These are phyloP conservation scores for Venusia cambrica DNA, from an alignment of 2,888 invertebrate genomes.

Conservation along the genomic window DNA sequence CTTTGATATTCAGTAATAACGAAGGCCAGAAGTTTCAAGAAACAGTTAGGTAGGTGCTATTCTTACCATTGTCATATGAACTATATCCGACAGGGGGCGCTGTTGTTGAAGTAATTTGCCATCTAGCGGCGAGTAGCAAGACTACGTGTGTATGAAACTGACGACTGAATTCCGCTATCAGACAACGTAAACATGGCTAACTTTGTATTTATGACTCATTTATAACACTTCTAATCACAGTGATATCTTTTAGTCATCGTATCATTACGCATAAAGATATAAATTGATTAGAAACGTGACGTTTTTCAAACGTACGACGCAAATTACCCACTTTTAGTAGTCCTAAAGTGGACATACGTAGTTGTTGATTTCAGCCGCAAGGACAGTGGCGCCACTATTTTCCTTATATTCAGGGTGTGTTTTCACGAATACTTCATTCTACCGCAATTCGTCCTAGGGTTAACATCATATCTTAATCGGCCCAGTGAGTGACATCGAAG, in stretches of 20 bases:
- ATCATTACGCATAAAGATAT: conserved; percentile 21
- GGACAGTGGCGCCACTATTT: conserved; percentile 74
- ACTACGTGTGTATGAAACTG: conserved; percentile 10
- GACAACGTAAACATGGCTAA: conserved; percentile 22
- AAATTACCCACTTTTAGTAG: conserved; percentile 19
- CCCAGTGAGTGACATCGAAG: conserved; percentile 68
- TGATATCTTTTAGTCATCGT: conserved; percentile 29
- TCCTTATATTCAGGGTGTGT: conserved; percentile 77
- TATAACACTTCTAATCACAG: conserved; percentile 17
- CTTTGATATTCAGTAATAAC: too few relatives aligned
- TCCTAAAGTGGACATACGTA: conserved; percentile 22
- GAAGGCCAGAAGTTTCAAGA: too few relatives aligned
- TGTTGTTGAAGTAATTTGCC: conserved; percentile 25
- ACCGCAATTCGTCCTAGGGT: conserved; percentile 74
- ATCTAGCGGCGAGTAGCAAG: conserved; percentile 45
- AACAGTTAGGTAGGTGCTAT: too few relatives aligned
- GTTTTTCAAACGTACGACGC: conserved; percentile 11
- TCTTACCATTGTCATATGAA: not conserved
- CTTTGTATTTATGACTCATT: conserved; percentile 25
- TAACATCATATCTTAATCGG: conserved; percentile 62
- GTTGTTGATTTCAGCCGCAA: conserved; percentile 48
- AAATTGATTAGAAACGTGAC: conserved; percentile 22
- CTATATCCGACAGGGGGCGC: conserved; percentile 14
- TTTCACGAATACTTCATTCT: conserved; percentile 78
- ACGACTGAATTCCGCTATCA: conserved; percentile 6